Evolutionary conservation across 2,888 invertebrate genomes (phyloP), one percentile per base, ranked within the genome.

Genomic region (Trisateles emortualis): DNA sequence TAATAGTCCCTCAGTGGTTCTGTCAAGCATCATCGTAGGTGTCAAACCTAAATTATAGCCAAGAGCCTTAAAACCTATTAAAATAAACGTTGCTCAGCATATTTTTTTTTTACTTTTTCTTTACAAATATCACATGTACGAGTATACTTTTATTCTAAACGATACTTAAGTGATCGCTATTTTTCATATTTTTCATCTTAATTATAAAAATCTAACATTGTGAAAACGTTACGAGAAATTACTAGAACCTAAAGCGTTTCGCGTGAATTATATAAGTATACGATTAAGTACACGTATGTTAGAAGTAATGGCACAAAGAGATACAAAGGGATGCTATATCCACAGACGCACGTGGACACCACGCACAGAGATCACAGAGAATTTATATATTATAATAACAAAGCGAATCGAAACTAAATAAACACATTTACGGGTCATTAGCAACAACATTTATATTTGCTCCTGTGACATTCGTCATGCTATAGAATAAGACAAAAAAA

Each of bases 111-210:
- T 74, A 49, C 2, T 35, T 72, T 66, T 68, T 81, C 85, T 87
- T 86, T 83, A 77, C 85, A 82, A 74, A 79, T 82, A 78, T 92
- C 90, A 91, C 90, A 90, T 90, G 85, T 83, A 88, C 76, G 88
- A 89, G 90, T 90, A 90, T 88, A 82, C 72, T 60, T 81, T 83
- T 81, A 76, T 74, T 51, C 84, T 89, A 91, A 75, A 74, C 71
- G 76, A 84, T 81, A 81, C 68, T 76, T 76, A 81, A 64, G 78
- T 69, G 78, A 86, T 83, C 81, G 79, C 75, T 64, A 76, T 85
- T 86, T 84, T 86, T 79, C 69, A 76, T 61, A 43, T 68, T 74
- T 77, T 71, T 59, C 57, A 38, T 68, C 53, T 77, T 77, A 73
- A 70, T 71, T 77, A 78, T 66, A 46, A 81, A 81, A 82, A 81